Evolutionary conservation across 2,797 vertebrate genomes (phyloP), one percentile per base, ranked within the genome.

Genomic region (Discoglossus pictus): DNA sequence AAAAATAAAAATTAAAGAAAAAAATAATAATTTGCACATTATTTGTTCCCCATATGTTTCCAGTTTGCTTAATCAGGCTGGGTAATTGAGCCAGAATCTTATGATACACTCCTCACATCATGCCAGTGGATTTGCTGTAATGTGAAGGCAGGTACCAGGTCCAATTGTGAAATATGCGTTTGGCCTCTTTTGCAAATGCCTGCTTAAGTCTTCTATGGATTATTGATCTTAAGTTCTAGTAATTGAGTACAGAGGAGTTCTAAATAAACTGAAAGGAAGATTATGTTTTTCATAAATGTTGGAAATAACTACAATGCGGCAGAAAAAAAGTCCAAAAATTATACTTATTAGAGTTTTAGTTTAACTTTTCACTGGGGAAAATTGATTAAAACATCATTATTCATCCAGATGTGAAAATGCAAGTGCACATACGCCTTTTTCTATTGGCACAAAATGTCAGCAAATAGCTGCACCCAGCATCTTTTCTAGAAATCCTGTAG

Each of bases 171-270:
- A 38, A 67, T 50, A 43, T 31, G 21, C 17, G 43, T 60, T 60
- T 60, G 38, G 52, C 48, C 46, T 23, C 42, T 31, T 13, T 35
- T 44, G 13, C 40, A 56, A 50, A 48, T 46, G 53, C 43, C 36
- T 68, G 46, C 38, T 68, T 43, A 52, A 51, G 52, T 44, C 44
- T 59, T 60, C 44, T 38, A 38, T 21, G 35, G 38, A 68, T 34
- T 34, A 60, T 60, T 34, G 25, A 60, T 67, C 53, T 39, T 51
- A 40, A 50, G 62, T 40, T 31, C 16, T 43, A 27, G 34, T 52
- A 68, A 68, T 60, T 68, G 24, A 68, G 35, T 42, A 52, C 55
- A 68, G 65, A 68, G n/a, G 44, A 40, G 35, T 66, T 48, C 31
- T 56, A 55, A 67, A 50, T 60, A 17, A 52, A 60, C n/a, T 60